Evolutionary conservation across 2,888 invertebrate genomes (phyloP).

Genomic region (Drosophila multiciliata): DNA sequence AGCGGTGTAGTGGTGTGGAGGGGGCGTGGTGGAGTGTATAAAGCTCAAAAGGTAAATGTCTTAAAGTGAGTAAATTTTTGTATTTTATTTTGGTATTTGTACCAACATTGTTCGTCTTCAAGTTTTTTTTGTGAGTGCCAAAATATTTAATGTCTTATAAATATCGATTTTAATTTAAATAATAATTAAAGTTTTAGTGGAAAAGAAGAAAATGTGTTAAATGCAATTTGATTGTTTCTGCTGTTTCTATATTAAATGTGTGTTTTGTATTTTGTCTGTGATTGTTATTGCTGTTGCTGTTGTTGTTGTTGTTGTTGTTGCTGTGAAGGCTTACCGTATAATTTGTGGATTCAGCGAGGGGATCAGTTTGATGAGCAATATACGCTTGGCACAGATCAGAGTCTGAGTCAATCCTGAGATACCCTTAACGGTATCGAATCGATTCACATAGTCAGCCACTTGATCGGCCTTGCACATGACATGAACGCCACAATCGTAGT

Average conservation of each 20-base stretch:
- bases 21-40: neutral
- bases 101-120: neutral
- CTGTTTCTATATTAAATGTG: too few species aligned
- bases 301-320: neutral
- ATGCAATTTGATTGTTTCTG: too few species aligned
- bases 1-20: too few species aligned
- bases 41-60: slow-evolving; percentile 12
- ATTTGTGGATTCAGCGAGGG: slow-evolving; percentile 83
- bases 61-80: slow-evolving; percentile 4
- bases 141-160: slow-evolving; percentile 6
- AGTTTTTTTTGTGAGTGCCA: neutral
- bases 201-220: neutral
- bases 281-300: too few species aligned
- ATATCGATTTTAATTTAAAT: neutral
- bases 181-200: too few species aligned
- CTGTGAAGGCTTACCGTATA: neutral
- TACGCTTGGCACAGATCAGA: slow-evolving; percentile 87
- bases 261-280: neutral
- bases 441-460: slow-evolving; percentile 82
- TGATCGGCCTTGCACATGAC: slow-evolving; percentile 92
- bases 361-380: slow-evolving; percentile 88
- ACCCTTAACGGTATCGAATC: slow-evolving; percentile 79
- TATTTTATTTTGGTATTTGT: neutral
- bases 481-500: slow-evolving; percentile 96
- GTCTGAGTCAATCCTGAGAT: slow-evolving; percentile 84